phyloP scores from a whole-genome alignment of 2,888 invertebrate genomes.

The Dolichopus griseipennis region DNA sequence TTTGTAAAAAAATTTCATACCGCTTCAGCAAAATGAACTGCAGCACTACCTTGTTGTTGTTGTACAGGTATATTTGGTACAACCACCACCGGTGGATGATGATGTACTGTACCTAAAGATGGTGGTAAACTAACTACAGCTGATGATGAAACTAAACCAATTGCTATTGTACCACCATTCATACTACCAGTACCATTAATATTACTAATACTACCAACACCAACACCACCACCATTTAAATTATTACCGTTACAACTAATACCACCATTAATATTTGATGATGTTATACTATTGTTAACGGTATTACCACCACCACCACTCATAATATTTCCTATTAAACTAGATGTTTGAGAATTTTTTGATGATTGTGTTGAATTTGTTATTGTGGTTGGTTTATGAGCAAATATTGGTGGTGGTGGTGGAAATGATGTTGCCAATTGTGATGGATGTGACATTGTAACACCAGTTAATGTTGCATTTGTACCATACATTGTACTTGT shows the following conservation, averaged over 20 bases:
- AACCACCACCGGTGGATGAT: constrained; percentile 9
- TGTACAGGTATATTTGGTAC: not conserved
- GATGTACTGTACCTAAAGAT: not conserved
- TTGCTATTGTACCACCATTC: constrained; percentile 9
- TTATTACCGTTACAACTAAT: constrained; percentile 20
- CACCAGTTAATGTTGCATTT: constrained; percentile 38
- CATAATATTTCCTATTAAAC: not conserved
- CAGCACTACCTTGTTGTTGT: constrained; percentile 23
- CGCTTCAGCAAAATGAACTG: constrained; percentile 25
- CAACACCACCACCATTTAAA: constrained; percentile 24
- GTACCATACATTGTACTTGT: constrained; percentile 42
- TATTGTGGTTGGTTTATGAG: constrained; percentile 32
- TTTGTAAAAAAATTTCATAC: not conserved
- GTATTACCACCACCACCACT: not conserved
- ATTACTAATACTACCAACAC: constrained; percentile 26
- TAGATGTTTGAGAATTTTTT: constrained; percentile 13
- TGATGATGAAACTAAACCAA: constrained; percentile 13
- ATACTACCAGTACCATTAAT: constrained; percentile 15
- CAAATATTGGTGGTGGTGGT: constrained; percentile 37
- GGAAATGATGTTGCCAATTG: constrained; percentile 43
- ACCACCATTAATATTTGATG: constrained; percentile 20
- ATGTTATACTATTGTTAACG: not conserved
- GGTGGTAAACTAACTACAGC: constrained; percentile 1
- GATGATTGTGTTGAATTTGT: constrained; percentile 18
- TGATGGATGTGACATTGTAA: constrained; percentile 44